Percentiles rank a stretch among this genome's conserved stretches.
phyloP scores from a whole-genome alignment of 2,797 vertebrate genomes.

The Oophaga sylvatica region DNA sequence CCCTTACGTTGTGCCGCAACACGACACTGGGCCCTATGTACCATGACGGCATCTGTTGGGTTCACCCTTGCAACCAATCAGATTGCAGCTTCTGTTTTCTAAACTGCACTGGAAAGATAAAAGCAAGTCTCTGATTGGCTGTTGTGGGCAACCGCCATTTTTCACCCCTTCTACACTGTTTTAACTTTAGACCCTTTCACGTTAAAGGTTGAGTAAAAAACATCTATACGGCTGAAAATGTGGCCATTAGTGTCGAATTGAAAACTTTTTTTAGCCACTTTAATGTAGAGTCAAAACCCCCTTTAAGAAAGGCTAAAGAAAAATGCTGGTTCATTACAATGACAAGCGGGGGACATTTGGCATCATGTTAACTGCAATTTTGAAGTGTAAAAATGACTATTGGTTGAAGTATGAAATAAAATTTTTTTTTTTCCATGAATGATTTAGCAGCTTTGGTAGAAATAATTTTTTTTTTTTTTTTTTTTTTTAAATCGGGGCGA shows the following conservation, averaged over 20 bases:
- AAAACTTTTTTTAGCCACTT: neutral
- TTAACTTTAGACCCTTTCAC: neutral
- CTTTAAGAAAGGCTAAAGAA: neutral
- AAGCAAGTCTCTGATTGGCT: neutral
- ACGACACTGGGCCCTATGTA: neutral
- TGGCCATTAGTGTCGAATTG: neutral
- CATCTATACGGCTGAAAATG: neutral
- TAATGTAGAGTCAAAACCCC: neutral
- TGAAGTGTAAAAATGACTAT: neutral
- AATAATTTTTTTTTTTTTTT: neutral
- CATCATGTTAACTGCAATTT: neutral
- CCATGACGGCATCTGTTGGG: neutral
- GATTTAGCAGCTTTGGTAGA: slow-evolving; percentile 11
- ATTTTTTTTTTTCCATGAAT: neutral
- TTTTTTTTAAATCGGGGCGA: neutral
- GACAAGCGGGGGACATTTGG: neutral
- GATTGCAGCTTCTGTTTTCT: neutral
- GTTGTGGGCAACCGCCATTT: neutral
- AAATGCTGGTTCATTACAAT: neutral
- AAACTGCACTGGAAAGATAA: neutral
- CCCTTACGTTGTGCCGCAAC: neutral
- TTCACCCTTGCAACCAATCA: neutral
- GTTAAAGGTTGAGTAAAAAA: neutral
- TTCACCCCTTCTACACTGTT: neutral
- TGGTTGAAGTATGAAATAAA: neutral